Evolutionary conservation across 2,113 vertebrate genomes (phyloP).

Genomic region (Pseudorasbora parva): DNA sequence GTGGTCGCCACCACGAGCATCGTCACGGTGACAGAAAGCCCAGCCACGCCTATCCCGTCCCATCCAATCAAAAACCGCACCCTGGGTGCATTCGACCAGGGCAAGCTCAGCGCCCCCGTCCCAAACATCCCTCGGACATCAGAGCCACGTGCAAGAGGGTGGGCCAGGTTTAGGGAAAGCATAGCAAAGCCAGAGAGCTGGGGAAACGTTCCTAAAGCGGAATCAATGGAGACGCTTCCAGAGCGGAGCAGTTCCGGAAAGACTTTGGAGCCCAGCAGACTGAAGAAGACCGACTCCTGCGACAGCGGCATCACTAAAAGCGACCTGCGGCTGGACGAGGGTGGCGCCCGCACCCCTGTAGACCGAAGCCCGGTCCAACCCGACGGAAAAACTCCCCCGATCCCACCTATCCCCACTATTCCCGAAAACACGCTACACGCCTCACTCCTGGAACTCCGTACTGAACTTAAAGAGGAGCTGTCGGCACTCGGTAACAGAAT

Average conservation of each 20-base stretch:
- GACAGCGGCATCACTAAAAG: conserved; percentile 99
- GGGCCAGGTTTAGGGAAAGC: conserved; percentile 92
- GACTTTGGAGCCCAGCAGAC: conserved; percentile 70
- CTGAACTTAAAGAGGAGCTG: conserved; percentile 90
- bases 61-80: conserved; percentile 67
- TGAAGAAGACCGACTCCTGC: conserved; percentile 98
- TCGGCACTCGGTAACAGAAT: conserved; percentile 87
- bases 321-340: conserved; percentile 93
- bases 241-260: conserved; percentile 83
- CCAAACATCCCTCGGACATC: conserved; percentile 61
- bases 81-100: conserved; percentile 74
- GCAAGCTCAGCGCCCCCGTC: conserved; percentile 83
- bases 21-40: conserved; percentile 92
- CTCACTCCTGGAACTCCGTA: conserved; percentile 82
- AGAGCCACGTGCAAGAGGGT: conserved; percentile 79
- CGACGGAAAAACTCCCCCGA: conserved; percentile 58
- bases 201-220: conserved; percentile 93
- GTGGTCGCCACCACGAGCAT: conserved; percentile 85
- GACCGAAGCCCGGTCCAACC: conserved; percentile 89
- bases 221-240: conserved; percentile 96
- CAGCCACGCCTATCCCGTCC: conserved; percentile 83
- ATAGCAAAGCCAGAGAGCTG: conserved; percentile 86
- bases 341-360: conserved; percentile 88
- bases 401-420: conserved; percentile 90
- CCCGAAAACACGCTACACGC: conserved; percentile 95